Conservation (phyloP, 2,888 invertebrate genomes). For the Meliscaeva auricollis region DNA sequence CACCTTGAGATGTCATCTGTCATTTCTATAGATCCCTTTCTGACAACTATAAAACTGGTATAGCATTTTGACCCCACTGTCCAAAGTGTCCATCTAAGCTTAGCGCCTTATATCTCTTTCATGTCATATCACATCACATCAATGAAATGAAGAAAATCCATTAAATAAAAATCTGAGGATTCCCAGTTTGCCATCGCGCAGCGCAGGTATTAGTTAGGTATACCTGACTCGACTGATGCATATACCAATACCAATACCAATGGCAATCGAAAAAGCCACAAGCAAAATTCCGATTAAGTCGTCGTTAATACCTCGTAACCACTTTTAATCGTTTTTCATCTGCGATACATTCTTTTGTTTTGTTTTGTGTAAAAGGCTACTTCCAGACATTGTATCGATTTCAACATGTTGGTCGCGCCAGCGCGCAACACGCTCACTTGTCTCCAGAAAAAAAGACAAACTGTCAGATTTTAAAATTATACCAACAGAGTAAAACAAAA, state of each 20-base stretch:
- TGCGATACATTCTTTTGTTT: constrained; percentile 60
- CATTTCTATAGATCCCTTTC: constrained; percentile 1
- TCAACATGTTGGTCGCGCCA: constrained; percentile 73
- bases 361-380: constrained; percentile 67
- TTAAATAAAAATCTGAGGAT: constrained; percentile 51
- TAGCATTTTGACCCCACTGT: constrained; percentile 34
- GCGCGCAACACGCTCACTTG: constrained; percentile 71
- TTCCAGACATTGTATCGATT: constrained; percentile 75
- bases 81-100: constrained; percentile 38
- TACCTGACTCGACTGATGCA: not conserved
- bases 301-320: constrained; percentile 76
- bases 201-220: not conserved
- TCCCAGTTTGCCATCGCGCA: not conserved
- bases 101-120: constrained; percentile 71
- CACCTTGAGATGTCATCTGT: constrained; percentile 37
- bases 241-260: too few relatives aligned
- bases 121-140: constrained; percentile 72
- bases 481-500: too few relatives aligned
- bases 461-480: constrained; percentile 73
- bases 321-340: constrained; percentile 75
- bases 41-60: not conserved
- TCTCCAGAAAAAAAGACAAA: constrained; percentile 69
- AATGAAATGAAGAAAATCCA: constrained; percentile 53
- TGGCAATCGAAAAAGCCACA: constrained; percentile 62
- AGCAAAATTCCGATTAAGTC: constrained; percentile 76